Conservation (phyloP, 2,888 invertebrate species). For the Digitonthophagus gazella region DNA sequence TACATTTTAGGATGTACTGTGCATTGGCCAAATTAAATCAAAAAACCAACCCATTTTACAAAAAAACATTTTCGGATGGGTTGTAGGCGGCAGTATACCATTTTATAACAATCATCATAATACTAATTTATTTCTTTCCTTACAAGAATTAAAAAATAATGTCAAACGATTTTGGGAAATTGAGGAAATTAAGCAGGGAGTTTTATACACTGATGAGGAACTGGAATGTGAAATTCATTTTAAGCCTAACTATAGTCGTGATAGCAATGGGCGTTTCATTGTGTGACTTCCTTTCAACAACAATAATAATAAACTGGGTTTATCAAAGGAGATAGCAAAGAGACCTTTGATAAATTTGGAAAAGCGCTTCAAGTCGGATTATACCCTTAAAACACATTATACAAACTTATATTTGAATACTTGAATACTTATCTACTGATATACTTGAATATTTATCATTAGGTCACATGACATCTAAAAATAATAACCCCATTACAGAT, state of each 20-base stretch:
- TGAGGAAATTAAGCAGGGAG: background rate
- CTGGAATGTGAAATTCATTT: background rate
- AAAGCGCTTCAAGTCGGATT: too few relatives aligned
- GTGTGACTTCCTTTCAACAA: background rate
- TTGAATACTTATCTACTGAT: too few relatives aligned
- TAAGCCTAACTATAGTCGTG: background rate
- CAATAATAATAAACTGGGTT: background rate
- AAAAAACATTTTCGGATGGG: background rate
- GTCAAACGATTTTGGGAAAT: background rate
- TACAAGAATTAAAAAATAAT: background rate
- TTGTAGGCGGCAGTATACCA: background rate
- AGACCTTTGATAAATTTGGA: background rate
- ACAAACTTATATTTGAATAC: too few relatives aligned
- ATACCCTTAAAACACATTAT: too few relatives aligned
- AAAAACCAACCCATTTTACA: background rate
- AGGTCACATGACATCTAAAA: background rate
- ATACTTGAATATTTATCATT: too few relatives aligned
- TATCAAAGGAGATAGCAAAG: background rate
- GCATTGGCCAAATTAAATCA: background rate
- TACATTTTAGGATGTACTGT: constrained; percentile 4
- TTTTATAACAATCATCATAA: background rate
- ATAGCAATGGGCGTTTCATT: background rate
- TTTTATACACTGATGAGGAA: background rate
- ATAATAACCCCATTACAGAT: background rate
- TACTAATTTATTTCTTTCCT: background rate